Evolutionary conservation across 2,888 invertebrate genomes (phyloP).

Genomic region (Tiliacea citrago): DNA sequence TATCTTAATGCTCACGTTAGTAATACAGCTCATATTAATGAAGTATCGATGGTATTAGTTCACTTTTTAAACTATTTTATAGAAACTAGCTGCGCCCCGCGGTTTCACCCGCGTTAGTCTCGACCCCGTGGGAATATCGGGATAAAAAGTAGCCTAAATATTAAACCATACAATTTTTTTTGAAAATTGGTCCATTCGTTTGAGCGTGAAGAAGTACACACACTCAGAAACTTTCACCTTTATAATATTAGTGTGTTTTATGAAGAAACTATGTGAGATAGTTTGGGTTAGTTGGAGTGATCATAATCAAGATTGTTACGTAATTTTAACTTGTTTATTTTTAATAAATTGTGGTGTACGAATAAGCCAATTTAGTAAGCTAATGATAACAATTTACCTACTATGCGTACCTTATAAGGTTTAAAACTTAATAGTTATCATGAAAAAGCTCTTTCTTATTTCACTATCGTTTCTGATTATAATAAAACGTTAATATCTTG

Average conservation of each 20-base stretch:
- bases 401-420: neutral
- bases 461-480: neutral
- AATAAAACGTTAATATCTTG: neutral
- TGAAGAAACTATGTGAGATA: neutral
- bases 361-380: neutral
- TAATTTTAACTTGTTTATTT: neutral
- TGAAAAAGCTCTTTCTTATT: neutral
- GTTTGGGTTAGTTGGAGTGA: neutral
- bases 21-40: conserved; percentile 5
- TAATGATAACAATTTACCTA: neutral
- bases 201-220: too few relatives aligned
- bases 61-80: neutral
- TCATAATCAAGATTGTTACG: neutral
- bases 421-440: neutral
- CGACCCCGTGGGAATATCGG: too few relatives aligned
- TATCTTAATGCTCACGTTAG: conserved; percentile 1
- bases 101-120: too few relatives aligned
- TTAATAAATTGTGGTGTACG: neutral
- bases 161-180: too few relatives aligned
- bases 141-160: too few relatives aligned
- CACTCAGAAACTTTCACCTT: too few relatives aligned
- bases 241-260: too few relatives aligned
- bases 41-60: neutral
- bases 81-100: too few relatives aligned
- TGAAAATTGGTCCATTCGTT: too few relatives aligned